phyloP scores from a whole-genome alignment of 2,113 vertebrate genomes.

The Cnemophilus loriae region DNA sequence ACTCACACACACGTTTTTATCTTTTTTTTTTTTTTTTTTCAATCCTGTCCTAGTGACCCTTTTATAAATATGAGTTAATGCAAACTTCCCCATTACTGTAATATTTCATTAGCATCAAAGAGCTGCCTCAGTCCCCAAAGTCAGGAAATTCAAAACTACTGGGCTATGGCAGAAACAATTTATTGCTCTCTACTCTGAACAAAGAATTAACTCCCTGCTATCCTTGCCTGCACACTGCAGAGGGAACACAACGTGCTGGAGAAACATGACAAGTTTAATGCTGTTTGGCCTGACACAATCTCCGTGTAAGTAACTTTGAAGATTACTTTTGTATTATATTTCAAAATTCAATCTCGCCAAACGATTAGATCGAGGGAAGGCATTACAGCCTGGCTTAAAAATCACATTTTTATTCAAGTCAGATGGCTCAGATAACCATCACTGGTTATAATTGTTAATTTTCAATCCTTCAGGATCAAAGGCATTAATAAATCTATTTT shows the following conservation, averaged over 20 bases:
- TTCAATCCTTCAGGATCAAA: conserved; percentile 5
- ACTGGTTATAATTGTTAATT: background rate
- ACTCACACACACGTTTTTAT: background rate
- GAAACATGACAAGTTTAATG: background rate
- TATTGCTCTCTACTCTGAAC: background rate
- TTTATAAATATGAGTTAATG: background rate
- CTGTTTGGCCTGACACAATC: background rate
- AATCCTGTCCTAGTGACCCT: background rate
- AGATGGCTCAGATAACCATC: background rate
- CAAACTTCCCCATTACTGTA: conserved; percentile 29
- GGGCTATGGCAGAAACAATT: conserved; percentile 10
- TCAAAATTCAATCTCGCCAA: background rate
- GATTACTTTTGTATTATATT: background rate
- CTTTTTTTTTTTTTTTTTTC: background rate
- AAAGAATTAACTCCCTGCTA: conserved; percentile 24
- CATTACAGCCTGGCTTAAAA: background rate
- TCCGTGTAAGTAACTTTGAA: background rate
- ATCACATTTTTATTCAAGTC: background rate
- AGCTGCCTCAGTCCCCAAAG: conserved; percentile 26
- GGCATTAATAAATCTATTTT: background rate
- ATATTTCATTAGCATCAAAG: conserved; percentile 53
- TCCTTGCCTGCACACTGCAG: background rate
- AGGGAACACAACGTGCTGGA: background rate
- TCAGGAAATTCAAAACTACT: conserved; percentile 44
- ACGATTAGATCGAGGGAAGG: background rate